Evolutionary conservation across 2,797 vertebrate genomes (phyloP).

Genomic region (Morelia viridis): DNA sequence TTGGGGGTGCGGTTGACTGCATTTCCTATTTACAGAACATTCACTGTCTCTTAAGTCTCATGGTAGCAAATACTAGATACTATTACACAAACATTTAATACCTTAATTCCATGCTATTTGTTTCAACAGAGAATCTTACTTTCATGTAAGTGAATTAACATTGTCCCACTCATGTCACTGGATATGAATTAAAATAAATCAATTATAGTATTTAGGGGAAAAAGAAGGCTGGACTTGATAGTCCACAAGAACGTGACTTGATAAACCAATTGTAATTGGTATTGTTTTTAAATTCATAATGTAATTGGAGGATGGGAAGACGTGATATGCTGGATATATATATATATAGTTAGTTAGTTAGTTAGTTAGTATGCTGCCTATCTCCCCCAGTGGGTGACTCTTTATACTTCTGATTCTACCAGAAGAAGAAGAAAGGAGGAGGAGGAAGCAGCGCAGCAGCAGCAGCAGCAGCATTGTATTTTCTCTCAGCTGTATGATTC

Average conservation of each 20-base stretch:
- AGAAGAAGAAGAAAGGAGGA: not conserved
- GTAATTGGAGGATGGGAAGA: slow-evolving; percentile 20
- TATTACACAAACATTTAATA: slow-evolving; percentile 72
- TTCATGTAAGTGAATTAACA: slow-evolving; percentile 21
- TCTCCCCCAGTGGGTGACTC: no score
- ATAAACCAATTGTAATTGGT: slow-evolving; percentile 8
- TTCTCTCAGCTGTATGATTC: slow-evolving; percentile 4
- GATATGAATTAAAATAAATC: slow-evolving; percentile 31
- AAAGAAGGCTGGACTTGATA: slow-evolving; percentile 33
- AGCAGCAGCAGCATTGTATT: not conserved
- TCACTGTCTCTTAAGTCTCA: slow-evolving; percentile 55
- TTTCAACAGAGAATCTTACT: slow-evolving; percentile 56
- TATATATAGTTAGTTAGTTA: no score
- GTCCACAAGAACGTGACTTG: slow-evolving; percentile 33
- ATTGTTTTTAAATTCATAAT: not conserved
- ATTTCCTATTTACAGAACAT: slow-evolving; percentile 65
- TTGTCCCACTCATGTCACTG: slow-evolving; percentile 6
- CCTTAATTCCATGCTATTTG: slow-evolving; percentile 65
- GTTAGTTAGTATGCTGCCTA: no score
- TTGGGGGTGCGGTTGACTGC: not conserved
- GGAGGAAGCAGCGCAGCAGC: no score
- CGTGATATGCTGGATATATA: no score
- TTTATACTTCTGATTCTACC: no score
- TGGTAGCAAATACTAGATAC: slow-evolving; percentile 70
- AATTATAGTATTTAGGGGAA: not conserved